Base-by-base conservation (phyloP, 2,888 invertebrate genomes). In the Archips crataeganus region DNA sequence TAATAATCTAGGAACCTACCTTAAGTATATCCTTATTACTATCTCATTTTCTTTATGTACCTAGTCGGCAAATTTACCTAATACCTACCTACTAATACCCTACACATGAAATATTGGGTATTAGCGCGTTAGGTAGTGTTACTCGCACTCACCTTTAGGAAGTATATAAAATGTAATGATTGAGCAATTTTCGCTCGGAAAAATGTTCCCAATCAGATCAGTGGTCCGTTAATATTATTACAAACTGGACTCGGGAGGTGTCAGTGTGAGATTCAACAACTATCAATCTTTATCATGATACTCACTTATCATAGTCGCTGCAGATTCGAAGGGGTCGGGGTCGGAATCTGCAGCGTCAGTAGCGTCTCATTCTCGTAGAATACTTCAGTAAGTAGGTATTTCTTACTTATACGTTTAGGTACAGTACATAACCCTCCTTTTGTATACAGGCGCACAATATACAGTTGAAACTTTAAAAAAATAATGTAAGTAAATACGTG, bases 221-320 rank as follows among this genome's bases (percentile, higher is more conserved):
- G 80, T 84, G 86, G 83, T 82, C 85, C 88, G 84, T 84, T 74
- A 87, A 87, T 87, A 88, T 89, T 87, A 87, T 82, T 81, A 84
- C 80, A 54, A n/a, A 67, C 63, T 74, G 67, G 68, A 67, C 59
- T 34, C 69, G 64, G 34, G 54, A 71, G 68, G 72, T 68, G 76
- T 75, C 77, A 59, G 72, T 32, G 34, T 15, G 51, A 75, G 76
- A 74, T 78, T 68, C 63, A 68, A 67, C 69, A 66, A 76, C 75
- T 76, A 78, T 78, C 76, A 75, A 78, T 78, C 78, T 77, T 77
- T 77, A 75, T 72, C 70, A 67, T 71, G 64, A 57, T 60, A 70
- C 70, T 74, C 74, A 74, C 74, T 74, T 75, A 75, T 74, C 75
- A 74, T 74, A 74, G 61, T 74, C 70, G 74, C 62, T 70, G 73